A percentile compares a stretch with the other conserved stretches of the same genome.
phyloP scores from a whole-genome alignment of 1,140 invertebrate genomes.

The Papilio polyxenes region DNA sequence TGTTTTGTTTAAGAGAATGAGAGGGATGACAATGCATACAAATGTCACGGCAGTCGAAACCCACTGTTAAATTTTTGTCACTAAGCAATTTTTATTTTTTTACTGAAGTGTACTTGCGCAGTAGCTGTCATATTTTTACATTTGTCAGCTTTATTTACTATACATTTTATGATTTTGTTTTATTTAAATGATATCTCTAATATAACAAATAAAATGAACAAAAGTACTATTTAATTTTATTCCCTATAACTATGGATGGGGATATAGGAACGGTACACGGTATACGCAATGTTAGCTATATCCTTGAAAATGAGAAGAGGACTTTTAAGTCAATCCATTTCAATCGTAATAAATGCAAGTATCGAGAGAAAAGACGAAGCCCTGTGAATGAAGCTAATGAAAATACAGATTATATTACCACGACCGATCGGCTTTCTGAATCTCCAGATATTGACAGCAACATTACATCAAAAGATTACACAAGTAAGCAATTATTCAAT shows the following conservation, averaged over 20 bases:
- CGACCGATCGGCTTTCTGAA: not conserved
- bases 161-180: constrained; percentile 11
- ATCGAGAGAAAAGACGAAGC: not conserved
- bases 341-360: not conserved
- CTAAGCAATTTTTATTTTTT: too few species aligned
- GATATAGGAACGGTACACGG: not conserved
- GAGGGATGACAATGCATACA: too few species aligned
- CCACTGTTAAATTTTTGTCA: too few species aligned
- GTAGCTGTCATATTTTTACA: too few species aligned
- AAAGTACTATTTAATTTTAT: not conserved
- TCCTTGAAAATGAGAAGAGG: constrained; percentile 9
- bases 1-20: too few species aligned
- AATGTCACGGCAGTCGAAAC: too few species aligned
- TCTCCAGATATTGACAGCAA: not conserved
- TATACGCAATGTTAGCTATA: not conserved
- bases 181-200: not conserved
- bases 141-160: too few species aligned
- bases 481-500: not conserved
- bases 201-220: not conserved
- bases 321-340: not conserved
- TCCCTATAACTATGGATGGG: constrained; percentile 16
- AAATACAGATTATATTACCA: not conserved
- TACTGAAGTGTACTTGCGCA: too few species aligned
- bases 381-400: not conserved
- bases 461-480: not conserved